Evolutionary conservation across 2,888 invertebrate genomes (phyloP), one percentile per base, ranked within the genome.

Genomic region (Bombyx huttoni): DNA sequence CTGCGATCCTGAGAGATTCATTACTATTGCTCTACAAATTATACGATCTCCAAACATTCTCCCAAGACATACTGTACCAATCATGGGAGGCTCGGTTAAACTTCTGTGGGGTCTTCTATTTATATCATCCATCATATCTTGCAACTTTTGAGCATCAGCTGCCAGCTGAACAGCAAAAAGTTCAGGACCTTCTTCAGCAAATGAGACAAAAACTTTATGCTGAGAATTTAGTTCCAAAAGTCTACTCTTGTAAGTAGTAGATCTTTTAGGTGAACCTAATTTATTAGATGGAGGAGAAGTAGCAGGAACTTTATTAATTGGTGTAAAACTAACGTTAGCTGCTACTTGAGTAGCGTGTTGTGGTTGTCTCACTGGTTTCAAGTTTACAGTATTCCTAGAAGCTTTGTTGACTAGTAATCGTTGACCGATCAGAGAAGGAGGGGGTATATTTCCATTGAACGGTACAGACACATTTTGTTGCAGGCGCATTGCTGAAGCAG

Each of bases 101-200:
- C 91, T 90, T 53, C 90, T 89, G 56, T 92, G 82, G 1, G 89
- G 85, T 55, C 90, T 89, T n/a, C 72, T 87, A 67, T 94, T 94
- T 49, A 95, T 92, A 47, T 92, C 91, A 52, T 88, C 90, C 93
- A 94, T 94, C 81, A 95, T 89, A n/a, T 88, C 85, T 49, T 91
- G 90, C 12, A 95, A 74, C 58, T 89, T 89, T 12, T 89, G 85
- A 57, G 90, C 90, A 60, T 90, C 90, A 49, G 89, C 85, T 62
- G 90, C 89, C 34, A 95, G 73, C 65, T 95, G 95, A 7, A 95
- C 91, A 34, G 93, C 93, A 81, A 96, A 96, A 52, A 92, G 82
- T 57, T 92, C 91, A 7, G 95, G 95, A 0, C 95, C 95, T 67
- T 96, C 94, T 63, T 94, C 94, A 13, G 95, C 92, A 73, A 90